Conservation (phyloP, 2,888 invertebrate species). For the Uropetala carovei region DNA sequence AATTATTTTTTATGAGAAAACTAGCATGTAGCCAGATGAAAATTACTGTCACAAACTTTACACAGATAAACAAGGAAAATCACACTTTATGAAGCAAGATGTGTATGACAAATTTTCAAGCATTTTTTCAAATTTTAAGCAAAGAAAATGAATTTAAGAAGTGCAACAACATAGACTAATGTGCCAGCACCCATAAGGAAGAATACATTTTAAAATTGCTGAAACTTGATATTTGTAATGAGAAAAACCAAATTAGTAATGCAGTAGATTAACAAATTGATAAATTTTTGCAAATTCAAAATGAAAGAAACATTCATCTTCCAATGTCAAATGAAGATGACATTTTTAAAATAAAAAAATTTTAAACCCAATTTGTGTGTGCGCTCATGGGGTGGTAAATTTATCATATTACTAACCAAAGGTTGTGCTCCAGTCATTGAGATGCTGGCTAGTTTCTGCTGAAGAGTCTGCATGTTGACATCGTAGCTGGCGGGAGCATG, state of each 20-base stretch:
- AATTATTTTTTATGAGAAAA: too few relatives aligned
- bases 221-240: neutral
- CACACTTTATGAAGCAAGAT: neutral
- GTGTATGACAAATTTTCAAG: neutral
- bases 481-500: slow-evolving; percentile 82
- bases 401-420: slow-evolving; percentile 69
- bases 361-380: neutral
- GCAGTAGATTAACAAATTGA: neutral
- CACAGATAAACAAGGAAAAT: neutral
- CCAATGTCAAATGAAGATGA: too few relatives aligned
- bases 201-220: too few relatives aligned
- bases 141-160: neutral
- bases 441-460: slow-evolving; percentile 81
- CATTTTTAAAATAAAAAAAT: too few relatives aligned
- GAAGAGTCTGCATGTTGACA: slow-evolving; percentile 83
- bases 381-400: slow-evolving; percentile 8
- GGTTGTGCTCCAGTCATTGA: slow-evolving; percentile 72
- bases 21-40: too few relatives aligned
- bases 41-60: neutral
- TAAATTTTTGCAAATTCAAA: neutral
- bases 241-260: neutral
- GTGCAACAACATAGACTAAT: too few relatives aligned
- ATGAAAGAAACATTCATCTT: neutral
- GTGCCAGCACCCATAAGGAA: too few relatives aligned
- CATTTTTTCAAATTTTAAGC: neutral